Evolutionary conservation across 2,113 vertebrate species (phyloP), one percentile per base, ranked within the genome.

Genomic region (Mormyrus lacerda): DNA sequence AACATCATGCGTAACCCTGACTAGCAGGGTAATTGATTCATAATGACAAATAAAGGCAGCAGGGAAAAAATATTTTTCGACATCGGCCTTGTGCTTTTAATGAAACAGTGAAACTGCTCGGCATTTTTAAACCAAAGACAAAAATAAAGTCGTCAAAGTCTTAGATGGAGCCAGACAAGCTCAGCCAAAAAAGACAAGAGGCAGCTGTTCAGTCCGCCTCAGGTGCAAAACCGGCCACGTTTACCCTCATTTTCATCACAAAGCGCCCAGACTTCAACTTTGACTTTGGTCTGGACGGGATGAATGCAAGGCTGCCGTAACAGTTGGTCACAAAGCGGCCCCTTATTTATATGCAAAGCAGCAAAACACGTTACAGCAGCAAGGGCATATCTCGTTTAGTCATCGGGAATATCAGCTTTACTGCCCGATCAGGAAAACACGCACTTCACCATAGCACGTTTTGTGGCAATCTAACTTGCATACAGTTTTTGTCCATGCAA

Each of bases 161-260:
- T 15, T 11, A 42, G 31, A 53, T 53, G 27, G 15, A 87, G 8
- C 2, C 31, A 53, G n/a, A 53, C 48, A 53, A n/a, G 50, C 48
- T 19, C 47, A 2, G 85, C 13, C 39, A 50, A 39, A 53, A 53
- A 53, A n/a, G 27, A 45, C 48, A 3, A 42, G 44, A 21, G 47
- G 15, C 69, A 88, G 65, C 88, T 82, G 48, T 19, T 7, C 48
- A 24, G 73, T 44, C 48, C 45, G 7, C 42, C 35, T 55, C 19
- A 76, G 88, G 88, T 45, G n/a, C 15, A 51, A 48, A 44, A 88
- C 21, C n/a, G 47, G 48, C 50, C 48, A 24, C 24, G 17, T 53
- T 83, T n/a, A 73, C 27, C 53, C 88, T 89, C 88, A 89, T 89
- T 89, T 84, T 51, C 79, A 89, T 84, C 53, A 58, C 88, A 83